Evolutionary conservation across 2,888 invertebrate species (phyloP).

Genomic region (Ariolimax columbianus): DNA sequence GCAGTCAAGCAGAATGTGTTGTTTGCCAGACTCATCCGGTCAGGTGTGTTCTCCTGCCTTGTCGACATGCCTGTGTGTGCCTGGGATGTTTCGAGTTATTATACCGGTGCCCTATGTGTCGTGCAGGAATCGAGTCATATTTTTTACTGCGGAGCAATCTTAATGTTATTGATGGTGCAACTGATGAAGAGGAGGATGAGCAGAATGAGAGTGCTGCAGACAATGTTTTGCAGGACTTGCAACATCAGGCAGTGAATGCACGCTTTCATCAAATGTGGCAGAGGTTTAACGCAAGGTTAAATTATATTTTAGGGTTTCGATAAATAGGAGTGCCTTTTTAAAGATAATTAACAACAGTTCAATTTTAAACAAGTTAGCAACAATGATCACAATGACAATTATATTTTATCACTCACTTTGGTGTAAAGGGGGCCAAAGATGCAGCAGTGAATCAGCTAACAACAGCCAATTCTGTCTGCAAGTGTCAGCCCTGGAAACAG

Average conservation of each 20-base stretch:
- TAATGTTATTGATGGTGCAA: background rate
- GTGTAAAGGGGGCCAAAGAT: no score
- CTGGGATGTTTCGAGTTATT: conserved; percentile 88
- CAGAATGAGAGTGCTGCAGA: conserved; percentile 25
- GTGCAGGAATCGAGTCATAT: conserved; percentile 89
- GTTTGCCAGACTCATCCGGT: conserved; percentile 90
- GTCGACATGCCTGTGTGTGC: conserved; percentile 91
- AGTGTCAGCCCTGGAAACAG: no score
- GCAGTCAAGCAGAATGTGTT: conserved; percentile 82
- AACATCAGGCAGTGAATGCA: conserved; percentile 43
- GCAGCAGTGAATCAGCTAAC: no score
- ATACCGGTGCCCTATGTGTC: conserved; percentile 92
- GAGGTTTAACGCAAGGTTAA: conserved; percentile 28
- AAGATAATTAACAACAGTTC: no score
- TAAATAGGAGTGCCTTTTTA: background rate
- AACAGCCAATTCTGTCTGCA: no score
- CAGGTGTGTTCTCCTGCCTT: conserved; percentile 89
- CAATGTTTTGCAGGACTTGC: background rate
- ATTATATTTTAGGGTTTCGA: conserved; percentile 41
- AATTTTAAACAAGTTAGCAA: no score
- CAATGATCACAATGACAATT: background rate
- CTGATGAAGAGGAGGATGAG: conserved; percentile 19
- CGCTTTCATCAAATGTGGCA: conserved; percentile 25
- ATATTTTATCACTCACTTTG: background rate
- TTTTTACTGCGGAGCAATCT: conserved; percentile 79